Conservation (phyloP, 2,797 vertebrate genomes). For the Garrulus glandarius region DNA sequence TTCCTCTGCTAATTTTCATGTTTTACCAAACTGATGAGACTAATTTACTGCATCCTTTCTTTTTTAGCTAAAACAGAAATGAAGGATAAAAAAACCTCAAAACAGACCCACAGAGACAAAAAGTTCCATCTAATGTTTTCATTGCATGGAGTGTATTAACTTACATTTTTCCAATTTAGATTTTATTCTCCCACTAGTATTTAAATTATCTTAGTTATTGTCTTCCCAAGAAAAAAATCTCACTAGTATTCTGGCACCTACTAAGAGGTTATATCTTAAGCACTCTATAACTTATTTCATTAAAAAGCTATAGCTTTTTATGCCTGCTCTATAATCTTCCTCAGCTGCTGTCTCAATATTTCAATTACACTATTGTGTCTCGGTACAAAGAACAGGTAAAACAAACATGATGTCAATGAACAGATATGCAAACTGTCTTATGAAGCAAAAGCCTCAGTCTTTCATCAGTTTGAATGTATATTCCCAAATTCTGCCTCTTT, state of each 20-base stretch:
- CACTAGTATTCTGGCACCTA: background rate
- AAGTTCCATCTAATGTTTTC: background rate
- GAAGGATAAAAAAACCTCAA: rapidly evolving
- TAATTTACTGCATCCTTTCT: background rate
- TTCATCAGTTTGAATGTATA: background rate
- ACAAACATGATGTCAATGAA: background rate
- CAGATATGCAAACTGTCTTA: background rate
- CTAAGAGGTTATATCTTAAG: background rate
- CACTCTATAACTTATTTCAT: background rate
- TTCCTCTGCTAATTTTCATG: background rate
- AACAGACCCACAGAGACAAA: background rate
- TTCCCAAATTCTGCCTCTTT: background rate
- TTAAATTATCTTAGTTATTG: background rate
- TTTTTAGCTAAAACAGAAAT: background rate
- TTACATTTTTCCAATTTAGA: background rate
- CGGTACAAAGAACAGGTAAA: background rate
- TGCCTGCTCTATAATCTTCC: background rate
- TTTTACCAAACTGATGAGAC: background rate
- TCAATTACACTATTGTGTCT: background rate
- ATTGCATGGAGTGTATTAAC: background rate
- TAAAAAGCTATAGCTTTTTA: background rate
- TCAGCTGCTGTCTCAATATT: background rate
- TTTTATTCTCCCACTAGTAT: background rate
- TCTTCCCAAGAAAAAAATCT: background rate
- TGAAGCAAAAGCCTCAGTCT: background rate